These are phyloP conservation scores for Musca vetustissima DNA, from an alignment of 1,140 invertebrate species.

Conservation along the genomic window DNA sequence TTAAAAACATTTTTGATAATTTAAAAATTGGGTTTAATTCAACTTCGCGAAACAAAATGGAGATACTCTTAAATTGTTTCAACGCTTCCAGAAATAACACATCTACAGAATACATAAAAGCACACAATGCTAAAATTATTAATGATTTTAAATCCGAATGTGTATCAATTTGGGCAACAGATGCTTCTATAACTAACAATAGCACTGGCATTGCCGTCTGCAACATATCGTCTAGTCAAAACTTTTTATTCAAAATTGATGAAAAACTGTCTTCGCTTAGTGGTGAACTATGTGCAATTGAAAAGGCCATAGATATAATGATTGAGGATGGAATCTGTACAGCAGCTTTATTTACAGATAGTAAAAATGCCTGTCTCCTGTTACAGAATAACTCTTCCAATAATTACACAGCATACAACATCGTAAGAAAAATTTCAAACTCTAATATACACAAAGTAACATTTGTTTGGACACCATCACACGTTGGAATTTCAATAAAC, in stretches of 20 bases:
- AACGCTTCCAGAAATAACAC: neutral
- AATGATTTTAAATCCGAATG: neutral
- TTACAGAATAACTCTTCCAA: neutral
- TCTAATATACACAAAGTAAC: neutral
- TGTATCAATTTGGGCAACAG: neutral
- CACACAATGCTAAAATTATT: neutral
- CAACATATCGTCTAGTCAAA: neutral
- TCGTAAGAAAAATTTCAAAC: neutral
- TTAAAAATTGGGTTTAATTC: neutral
- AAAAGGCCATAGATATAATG: neutral
- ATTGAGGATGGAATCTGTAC: neutral
- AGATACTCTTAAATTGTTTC: neutral
- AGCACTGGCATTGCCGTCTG: no score
- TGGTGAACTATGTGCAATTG: neutral
- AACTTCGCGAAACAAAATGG: neutral
- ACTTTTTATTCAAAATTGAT: neutral
- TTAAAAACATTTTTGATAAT: neutral
- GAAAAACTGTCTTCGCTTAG: neutral
- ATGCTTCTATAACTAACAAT: no score
- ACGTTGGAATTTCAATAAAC: neutral
- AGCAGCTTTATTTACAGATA: neutral
- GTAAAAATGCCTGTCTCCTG: neutral
- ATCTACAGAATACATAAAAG: neutral
- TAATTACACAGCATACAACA: neutral
- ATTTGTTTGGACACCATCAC: neutral